Base-by-base conservation (phyloP, 2,888 invertebrate species). In the Alitta virens region DNA sequence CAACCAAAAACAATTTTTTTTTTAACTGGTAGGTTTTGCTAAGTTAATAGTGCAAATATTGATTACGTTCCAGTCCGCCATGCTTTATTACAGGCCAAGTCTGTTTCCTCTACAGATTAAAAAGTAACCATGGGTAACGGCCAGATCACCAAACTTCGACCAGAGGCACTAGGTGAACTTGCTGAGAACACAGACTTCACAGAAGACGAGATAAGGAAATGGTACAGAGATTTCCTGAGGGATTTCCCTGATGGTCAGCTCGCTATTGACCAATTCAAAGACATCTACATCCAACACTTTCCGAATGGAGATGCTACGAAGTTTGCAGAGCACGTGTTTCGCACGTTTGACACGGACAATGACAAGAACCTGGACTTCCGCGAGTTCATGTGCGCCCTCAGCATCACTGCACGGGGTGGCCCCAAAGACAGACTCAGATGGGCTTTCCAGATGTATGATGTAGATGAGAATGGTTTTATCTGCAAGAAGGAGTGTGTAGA, bases 281-380 rank as follows among this genome's bases (percentile, higher is more conserved):
- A 60, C 12, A 60, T 60, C 14, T 65, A 65, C 52, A 14, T 25
- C 14, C 55, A 62, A 25, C 27, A 56, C 25, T 65, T 65, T 26
- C 65, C 65, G 16, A 26, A 63, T n/a, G 65, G 65, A 5, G 63
- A 65, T 53, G 60, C 65, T 1, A 25, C 61, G 2, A 63, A 65
- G 21, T 65, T 65, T 56, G 65, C 65, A 2, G 58, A 33, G 2
- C 60, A 63, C 51, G 59, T 63, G 1, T 65, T 65, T 51, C 27
- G 56, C 2, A 58, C 58, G 2, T 65, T 65, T 21, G 65, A 65
- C 56, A 43, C 24, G 23, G 65, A 65, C 46, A 23, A 49, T 2
- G 23, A 56, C 18, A 18, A 40, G 3, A 25, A n/a, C 1, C 21
- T 65, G 25, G 60, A 65, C 53, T 59, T 51, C 42, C 42, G 51